Percentiles rank a stretch among this genome's conserved stretches.
These are phyloP conservation scores for Cherax destructor DNA, from an alignment of 1,140 invertebrate species.

Conservation along the genomic window DNA sequence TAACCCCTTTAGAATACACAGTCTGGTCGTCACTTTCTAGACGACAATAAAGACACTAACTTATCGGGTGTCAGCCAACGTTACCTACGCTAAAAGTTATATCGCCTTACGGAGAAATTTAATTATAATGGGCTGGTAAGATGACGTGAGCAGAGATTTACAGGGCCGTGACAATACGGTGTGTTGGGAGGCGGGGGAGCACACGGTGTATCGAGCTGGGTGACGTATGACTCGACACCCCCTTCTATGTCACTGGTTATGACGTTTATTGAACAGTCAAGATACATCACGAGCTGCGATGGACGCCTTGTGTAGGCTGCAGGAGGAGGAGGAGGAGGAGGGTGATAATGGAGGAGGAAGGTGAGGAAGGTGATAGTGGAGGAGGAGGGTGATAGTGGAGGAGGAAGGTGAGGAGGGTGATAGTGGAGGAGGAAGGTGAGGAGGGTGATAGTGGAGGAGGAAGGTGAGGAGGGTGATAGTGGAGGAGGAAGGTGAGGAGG, in stretches of 20 bases:
- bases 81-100: not conserved
- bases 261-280: constrained; percentile 34
- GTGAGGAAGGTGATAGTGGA: not conserved
- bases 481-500: too few species aligned
- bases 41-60: not conserved
- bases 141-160: too few species aligned
- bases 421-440: not conserved
- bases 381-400: not conserved
- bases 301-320: not conserved
- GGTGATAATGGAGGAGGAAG: not conserved
- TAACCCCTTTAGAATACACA: not conserved
- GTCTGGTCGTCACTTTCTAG: not conserved
- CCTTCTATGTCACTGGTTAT: not conserved
- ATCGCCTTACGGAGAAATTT: not conserved
- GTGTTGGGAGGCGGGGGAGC: too few species aligned
- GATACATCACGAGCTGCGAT: not conserved
- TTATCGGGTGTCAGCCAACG: not conserved
- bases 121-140: not conserved
- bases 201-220: not conserved
- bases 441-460: too few species aligned
- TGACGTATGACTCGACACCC: not conserved
- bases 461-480: too few species aligned
- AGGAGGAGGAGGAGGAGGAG: not conserved
- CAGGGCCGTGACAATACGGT: too few species aligned
- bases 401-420: not conserved